Percentiles rank a stretch among this genome's conserved stretches.
phyloP scores from a whole-genome alignment of 2,113 vertebrate species.

The Eupsittula cactorum region DNA sequence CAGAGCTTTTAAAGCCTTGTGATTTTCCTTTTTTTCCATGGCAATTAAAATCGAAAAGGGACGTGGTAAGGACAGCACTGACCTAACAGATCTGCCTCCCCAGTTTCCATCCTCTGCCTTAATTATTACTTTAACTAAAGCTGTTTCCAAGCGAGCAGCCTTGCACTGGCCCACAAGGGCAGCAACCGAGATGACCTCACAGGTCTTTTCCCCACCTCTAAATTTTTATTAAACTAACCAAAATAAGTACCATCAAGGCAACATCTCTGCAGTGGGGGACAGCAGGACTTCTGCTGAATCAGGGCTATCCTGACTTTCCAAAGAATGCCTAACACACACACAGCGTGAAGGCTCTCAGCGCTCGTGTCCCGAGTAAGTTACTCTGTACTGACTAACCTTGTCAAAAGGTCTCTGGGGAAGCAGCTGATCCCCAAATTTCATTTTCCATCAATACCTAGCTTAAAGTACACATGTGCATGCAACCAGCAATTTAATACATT shows the following conservation, averaged over 20 bases:
- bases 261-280: background rate
- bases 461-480: background rate
- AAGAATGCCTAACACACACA: background rate
- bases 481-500: background rate
- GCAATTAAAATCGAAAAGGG: constrained; percentile 75
- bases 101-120: constrained; percentile 28
- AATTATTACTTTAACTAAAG: constrained; percentile 74
- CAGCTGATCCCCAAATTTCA: background rate
- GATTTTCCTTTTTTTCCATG: constrained; percentile 71
- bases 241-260: background rate
- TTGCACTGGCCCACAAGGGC: constrained; percentile 14
- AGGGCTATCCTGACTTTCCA: background rate
- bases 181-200: constrained; percentile 43
- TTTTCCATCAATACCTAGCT: background rate
- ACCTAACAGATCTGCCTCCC: constrained; percentile 36
- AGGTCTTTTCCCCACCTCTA: constrained; percentile 6
- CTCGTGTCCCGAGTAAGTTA: background rate
- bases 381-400: background rate
- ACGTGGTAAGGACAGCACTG: constrained; percentile 62
- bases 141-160: constrained; percentile 38
- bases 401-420: constrained; percentile 13
- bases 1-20: constrained; percentile 72
- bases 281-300: constrained; percentile 6
- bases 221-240: constrained; percentile 49
- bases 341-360: fast-evolving